phyloP scores from a whole-genome alignment of 2,113 vertebrate genomes.

The Lontra canadensis region DNA sequence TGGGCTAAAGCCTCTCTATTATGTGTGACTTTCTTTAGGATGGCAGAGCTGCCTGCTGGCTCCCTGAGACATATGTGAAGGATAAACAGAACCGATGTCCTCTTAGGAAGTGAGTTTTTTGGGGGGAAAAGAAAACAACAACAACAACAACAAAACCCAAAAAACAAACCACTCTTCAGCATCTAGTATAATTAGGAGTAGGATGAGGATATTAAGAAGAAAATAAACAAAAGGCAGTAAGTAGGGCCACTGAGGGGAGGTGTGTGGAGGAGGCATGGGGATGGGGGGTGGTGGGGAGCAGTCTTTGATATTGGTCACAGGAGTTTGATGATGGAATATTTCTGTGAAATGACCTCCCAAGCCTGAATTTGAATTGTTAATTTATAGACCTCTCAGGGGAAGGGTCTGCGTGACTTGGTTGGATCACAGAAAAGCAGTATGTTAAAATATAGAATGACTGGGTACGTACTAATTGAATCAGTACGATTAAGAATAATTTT shows the following conservation, averaged over 20 bases:
- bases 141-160: slow-evolving; percentile 55
- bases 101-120: slow-evolving; percentile 74
- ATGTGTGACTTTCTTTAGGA: slow-evolving; percentile 85
- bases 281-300: too few species aligned
- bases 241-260: slow-evolving; percentile 58
- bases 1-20: slow-evolving; percentile 87
- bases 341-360: slow-evolving; percentile 78
- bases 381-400: slow-evolving; percentile 81
- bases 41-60: slow-evolving; percentile 76
- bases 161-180: slow-evolving; percentile 58
- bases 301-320: slow-evolving; percentile 73
- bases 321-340: slow-evolving; percentile 66
- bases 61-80: slow-evolving; percentile 78
- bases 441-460: slow-evolving; percentile 62
- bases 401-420: slow-evolving; percentile 72
- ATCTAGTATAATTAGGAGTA: slow-evolving; percentile 63
- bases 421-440: slow-evolving; percentile 77
- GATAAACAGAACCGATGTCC: slow-evolving; percentile 78
- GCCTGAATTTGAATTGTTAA: slow-evolving; percentile 75
- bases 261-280: slow-evolving; percentile 4
- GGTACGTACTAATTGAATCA: slow-evolving; percentile 74
- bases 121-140: slow-evolving; percentile 32
- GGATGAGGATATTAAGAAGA: slow-evolving; percentile 68
- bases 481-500: slow-evolving; percentile 76
- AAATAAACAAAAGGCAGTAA: slow-evolving; percentile 71